A percentile compares a stretch with the other conserved stretches of the same genome.
Conservation (phyloP, 2,797 vertebrate genomes). For the Danio aesculapii region DNA sequence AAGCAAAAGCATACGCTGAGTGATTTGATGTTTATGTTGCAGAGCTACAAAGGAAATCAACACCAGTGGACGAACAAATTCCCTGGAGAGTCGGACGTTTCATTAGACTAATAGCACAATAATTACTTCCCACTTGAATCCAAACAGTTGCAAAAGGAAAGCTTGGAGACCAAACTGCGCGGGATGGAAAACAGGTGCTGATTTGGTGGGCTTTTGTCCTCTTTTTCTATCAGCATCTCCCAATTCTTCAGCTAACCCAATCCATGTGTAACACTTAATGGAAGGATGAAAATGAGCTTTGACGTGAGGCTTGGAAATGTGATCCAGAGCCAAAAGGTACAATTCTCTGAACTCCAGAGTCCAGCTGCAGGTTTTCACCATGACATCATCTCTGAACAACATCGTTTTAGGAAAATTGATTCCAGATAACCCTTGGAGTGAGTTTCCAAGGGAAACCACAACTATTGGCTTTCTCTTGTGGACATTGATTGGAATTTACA, state of each 20-base stretch:
- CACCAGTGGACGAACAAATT: neutral
- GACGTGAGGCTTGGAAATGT: constrained; percentile 59
- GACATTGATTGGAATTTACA: constrained; percentile 52
- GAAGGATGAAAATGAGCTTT: constrained; percentile 57
- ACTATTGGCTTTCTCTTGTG: constrained; percentile 44
- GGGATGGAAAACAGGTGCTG: constrained; percentile 55
- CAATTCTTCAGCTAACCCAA: constrained; percentile 55
- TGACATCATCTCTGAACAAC: constrained; percentile 64
- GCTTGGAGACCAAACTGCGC: constrained; percentile 36
- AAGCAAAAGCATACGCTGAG: neutral
- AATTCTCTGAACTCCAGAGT: constrained; percentile 58
- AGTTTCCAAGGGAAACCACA: constrained; percentile 48
- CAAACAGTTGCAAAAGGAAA: constrained; percentile 28
- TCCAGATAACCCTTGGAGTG: constrained; percentile 59
- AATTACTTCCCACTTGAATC: constrained; percentile 51
- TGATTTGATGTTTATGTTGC: constrained; percentile 24
- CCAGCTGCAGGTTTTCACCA: constrained; percentile 54
- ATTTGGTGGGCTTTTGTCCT: constrained; percentile 38
- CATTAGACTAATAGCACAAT: constrained; percentile 40
- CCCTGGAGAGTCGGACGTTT: constrained; percentile 29
- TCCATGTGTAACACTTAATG: constrained; percentile 58
- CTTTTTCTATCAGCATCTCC: constrained; percentile 40
- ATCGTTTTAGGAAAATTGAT: constrained; percentile 63
- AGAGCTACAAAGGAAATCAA: constrained; percentile 13
- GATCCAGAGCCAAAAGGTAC: constrained; percentile 58